Evolutionary conservation across 2,113 vertebrate genomes (phyloP).

Genomic region (Pica pica): DNA sequence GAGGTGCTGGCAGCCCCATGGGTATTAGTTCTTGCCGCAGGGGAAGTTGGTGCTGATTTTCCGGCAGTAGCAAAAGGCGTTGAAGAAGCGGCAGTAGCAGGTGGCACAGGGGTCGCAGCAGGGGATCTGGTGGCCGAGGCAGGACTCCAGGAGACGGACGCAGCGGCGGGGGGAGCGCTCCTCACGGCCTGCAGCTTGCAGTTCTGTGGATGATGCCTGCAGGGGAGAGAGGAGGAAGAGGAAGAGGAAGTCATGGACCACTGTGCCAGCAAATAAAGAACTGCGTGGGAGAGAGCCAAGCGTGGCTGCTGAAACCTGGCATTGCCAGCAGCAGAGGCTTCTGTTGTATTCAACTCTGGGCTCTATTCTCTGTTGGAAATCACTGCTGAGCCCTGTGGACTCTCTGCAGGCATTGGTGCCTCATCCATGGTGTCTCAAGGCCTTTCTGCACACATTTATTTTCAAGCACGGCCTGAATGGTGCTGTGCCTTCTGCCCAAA

Average conservation of each 20-base stretch:
- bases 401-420: background rate
- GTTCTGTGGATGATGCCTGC: conserved; percentile 66
- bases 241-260: background rate
- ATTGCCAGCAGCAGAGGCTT: background rate
- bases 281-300: rapidly evolving
- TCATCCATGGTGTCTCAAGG: background rate
- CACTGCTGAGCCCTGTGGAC: background rate
- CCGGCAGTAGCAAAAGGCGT: conserved; percentile 92
- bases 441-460: background rate
- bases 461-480: background rate
- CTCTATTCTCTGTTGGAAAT: background rate
- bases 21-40: conserved; percentile 70
- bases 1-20: rapidly evolving
- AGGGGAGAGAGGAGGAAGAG: background rate
- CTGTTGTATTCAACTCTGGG: rapidly evolving
- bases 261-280: background rate
- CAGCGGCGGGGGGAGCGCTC: conserved; percentile 86
- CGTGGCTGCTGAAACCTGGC: background rate
- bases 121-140: conserved; percentile 86
- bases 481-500: background rate
- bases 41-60: conserved; percentile 77
- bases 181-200: conserved; percentile 73
- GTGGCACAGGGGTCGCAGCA: conserved; percentile 94
- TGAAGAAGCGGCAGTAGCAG: conserved; percentile 97
- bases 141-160: conserved; percentile 89